A percentile compares a stretch with the other conserved stretches of the same genome.
phyloP scores from a whole-genome alignment of 2,888 invertebrate species.

The Chrysolina americana region DNA sequence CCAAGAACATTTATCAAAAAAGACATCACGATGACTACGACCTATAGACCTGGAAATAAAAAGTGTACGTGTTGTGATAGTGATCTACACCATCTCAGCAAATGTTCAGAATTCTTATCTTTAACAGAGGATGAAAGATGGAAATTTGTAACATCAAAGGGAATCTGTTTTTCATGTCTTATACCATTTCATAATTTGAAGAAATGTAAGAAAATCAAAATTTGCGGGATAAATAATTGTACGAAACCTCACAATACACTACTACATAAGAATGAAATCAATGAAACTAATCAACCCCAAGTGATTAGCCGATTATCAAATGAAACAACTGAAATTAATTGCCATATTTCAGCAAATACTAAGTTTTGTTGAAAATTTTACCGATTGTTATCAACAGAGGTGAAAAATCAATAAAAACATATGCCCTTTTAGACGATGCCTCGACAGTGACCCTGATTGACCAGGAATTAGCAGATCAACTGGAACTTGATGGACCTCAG shows the following conservation, averaged over 20 bases:
- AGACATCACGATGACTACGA: background rate
- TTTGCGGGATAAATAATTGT: slow-evolving; percentile 6
- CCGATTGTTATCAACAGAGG: background rate
- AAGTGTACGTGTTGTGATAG: slow-evolving; percentile 1
- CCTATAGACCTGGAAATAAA: background rate
- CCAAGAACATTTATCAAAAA: background rate
- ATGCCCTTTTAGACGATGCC: slow-evolving; percentile 6
- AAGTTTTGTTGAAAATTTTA: background rate
- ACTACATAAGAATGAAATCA: background rate
- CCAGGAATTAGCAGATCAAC: background rate
- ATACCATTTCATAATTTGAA: background rate
- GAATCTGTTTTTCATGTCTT: background rate
- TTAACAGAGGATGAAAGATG: background rate
- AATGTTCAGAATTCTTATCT: background rate
- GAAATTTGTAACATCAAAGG: background rate
- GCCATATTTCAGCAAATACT: background rate
- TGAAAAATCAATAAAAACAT: background rate
- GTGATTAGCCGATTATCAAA: background rate
- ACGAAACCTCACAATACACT: background rate
- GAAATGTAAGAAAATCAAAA: background rate
- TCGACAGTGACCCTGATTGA: background rate
- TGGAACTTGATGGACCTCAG: no score
- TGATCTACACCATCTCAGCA: background rate
- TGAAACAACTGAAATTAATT: background rate
- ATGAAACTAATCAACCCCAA: background rate